phyloP scores from a whole-genome alignment of 2,113 vertebrate genomes.

The Oreocharis arfaki region DNA sequence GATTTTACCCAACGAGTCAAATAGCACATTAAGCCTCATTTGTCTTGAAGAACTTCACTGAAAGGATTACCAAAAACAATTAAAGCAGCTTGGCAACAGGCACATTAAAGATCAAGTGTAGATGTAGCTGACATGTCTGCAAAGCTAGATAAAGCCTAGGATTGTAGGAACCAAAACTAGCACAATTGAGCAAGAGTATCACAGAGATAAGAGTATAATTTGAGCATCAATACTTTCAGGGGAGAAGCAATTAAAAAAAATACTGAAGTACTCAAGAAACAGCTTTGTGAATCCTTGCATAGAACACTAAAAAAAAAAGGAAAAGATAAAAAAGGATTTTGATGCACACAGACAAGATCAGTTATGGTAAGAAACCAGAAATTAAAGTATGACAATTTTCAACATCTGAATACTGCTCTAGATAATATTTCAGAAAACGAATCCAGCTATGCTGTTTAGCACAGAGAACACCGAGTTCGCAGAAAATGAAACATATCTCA shows the following conservation, averaged over 20 bases:
- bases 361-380: neutral
- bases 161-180: neutral
- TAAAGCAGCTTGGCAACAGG: neutral
- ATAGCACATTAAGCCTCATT: neutral
- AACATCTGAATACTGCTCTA: neutral
- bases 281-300: neutral
- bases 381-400: neutral
- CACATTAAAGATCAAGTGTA: neutral
- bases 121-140: neutral
- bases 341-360: neutral
- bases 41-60: neutral
- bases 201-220: neutral
- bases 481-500: neutral
- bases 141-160: neutral
- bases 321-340: neutral
- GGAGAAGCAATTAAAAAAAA: neutral
- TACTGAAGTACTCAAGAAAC: neutral
- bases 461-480: neutral
- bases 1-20: constrained; percentile 1
- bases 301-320: too few species aligned
- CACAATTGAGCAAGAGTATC: neutral
- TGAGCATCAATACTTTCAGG: neutral
- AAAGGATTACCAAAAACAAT: constrained; percentile 10
- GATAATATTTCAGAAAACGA: neutral
- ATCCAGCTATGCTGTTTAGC: neutral